These are phyloP conservation scores for Pomatorhinus ruficollis DNA, from an alignment of 2,113 vertebrate species.

Conservation along the genomic window DNA sequence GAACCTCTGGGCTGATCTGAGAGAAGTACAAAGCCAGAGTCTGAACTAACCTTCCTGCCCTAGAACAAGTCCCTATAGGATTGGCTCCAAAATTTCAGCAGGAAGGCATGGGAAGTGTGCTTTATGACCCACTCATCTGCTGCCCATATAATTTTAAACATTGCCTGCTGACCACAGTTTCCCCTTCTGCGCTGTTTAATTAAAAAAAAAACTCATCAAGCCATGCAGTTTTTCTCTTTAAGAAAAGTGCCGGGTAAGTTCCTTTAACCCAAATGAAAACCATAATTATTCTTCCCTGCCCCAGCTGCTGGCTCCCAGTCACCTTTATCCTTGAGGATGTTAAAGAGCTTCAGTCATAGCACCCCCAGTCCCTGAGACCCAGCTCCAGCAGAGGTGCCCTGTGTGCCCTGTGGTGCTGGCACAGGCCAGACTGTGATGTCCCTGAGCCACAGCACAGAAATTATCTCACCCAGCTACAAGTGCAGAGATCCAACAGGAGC, in stretches of 20 bases:
- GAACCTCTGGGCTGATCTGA: background rate
- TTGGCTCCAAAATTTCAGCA: background rate
- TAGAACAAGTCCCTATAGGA: accelerated
- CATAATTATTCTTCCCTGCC: background rate
- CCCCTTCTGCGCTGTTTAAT: background rate
- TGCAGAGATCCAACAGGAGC: background rate
- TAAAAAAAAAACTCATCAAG: background rate
- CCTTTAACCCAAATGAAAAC: background rate
- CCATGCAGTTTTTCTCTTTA: background rate
- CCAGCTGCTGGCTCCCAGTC: background rate
- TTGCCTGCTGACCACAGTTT: background rate
- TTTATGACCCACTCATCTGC: background rate
- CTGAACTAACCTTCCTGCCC: background rate
- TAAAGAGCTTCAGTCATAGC: background rate
- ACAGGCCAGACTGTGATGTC: background rate
- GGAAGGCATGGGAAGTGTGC: background rate
- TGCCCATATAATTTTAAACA: background rate
- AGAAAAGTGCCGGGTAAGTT: background rate
- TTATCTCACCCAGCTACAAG: background rate
- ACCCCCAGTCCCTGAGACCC: accelerated
- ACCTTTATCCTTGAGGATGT: background rate
- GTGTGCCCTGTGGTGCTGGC: background rate
- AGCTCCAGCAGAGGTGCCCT: background rate
- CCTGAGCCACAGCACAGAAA: background rate
- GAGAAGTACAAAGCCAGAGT: background rate